Conservation (phyloP, 2,113 vertebrate genomes). For the Murina feae region DNA sequence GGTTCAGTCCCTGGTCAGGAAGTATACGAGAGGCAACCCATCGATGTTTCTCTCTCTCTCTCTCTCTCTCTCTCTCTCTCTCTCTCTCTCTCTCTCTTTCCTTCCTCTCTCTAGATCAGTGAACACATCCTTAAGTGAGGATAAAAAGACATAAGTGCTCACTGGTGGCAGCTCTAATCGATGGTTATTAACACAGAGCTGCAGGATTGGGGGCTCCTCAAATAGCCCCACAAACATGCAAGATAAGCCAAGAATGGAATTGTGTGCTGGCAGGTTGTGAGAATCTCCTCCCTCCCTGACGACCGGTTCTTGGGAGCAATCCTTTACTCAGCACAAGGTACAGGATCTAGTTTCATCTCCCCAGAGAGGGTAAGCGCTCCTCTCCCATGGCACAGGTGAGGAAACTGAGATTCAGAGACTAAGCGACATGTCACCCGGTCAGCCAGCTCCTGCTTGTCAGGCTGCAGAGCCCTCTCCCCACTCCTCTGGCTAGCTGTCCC, state of each 20-base stretch:
- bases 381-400: background rate
- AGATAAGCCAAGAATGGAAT: background rate
- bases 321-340: background rate
- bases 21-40: too few species aligned
- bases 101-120: too few species aligned
- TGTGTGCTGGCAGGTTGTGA: background rate
- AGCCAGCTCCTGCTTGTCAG: background rate
- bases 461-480: background rate
- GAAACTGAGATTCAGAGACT: background rate
- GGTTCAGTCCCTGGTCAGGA: too few species aligned
- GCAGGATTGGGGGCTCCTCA: background rate
- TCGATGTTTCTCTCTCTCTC: too few species aligned
- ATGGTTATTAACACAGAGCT: background rate
- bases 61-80: too few species aligned
- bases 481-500: background rate
- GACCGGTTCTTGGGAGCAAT: background rate
- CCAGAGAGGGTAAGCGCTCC: fast-evolving
- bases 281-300: background rate
- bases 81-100: too few species aligned
- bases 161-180: background rate
- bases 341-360: background rate
- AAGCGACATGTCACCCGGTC: too few species aligned
- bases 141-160: background rate
- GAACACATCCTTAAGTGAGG: too few species aligned
- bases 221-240: fast-evolving